phyloP scores from a whole-genome alignment of 2,113 vertebrate species.

The Oenanthe melanoleuca region DNA sequence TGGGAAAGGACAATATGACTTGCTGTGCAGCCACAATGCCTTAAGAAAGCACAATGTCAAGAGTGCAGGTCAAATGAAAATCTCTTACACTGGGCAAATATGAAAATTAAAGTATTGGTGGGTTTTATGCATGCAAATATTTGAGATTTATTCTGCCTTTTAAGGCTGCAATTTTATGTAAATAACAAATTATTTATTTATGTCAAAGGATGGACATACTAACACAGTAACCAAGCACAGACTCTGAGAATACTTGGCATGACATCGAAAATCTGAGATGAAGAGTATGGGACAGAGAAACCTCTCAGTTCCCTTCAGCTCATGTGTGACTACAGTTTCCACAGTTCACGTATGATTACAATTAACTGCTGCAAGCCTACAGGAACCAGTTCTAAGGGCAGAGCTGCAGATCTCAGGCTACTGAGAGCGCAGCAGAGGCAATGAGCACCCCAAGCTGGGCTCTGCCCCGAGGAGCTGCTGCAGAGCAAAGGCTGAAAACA shows the following conservation, averaged over 20 bases:
- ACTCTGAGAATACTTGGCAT: not conserved
- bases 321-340: not conserved
- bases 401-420: not conserved
- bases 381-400: not conserved
- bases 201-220: not conserved
- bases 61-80: not conserved
- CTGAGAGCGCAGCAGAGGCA: not conserved
- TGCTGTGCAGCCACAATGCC: not conserved
- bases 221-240: not conserved
- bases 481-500: not conserved
- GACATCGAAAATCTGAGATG: not conserved
- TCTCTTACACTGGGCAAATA: not conserved
- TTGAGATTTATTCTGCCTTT: slow-evolving; percentile 1
- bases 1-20: not conserved
- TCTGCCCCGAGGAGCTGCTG: not conserved
- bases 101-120: not conserved
- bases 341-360: not conserved
- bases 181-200: not conserved
- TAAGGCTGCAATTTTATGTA: not conserved
- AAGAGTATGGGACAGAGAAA: not conserved
- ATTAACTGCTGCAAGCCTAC: not conserved
- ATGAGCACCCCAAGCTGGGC: accelerated
- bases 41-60: not conserved
- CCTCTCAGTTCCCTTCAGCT: not conserved
- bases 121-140: not conserved